Base-by-base conservation (phyloP, 2,797 vertebrate genomes). In the Acanthurus lineatus region DNA sequence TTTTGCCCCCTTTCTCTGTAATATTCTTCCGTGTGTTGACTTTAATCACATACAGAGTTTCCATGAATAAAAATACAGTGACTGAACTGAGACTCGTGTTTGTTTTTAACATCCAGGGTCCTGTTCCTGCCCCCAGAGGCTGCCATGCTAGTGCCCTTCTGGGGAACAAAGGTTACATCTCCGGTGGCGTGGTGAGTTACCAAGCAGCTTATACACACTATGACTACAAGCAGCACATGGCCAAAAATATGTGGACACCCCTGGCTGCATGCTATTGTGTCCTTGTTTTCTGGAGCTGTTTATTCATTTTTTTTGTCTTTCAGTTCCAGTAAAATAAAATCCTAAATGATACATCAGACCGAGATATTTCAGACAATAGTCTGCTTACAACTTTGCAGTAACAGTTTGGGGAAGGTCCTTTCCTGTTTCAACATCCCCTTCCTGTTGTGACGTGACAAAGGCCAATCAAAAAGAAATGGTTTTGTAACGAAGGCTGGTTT, bases 91-190 rank as follows among this genome's bases (percentile, higher is more conserved):
- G 10, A 22, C 10, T 17, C 47, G 5, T 76, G 61, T 20, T 44
- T 47, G 3, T 88, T 51, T 20, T 8, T 22, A 9, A 8, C 16
- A 52, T 76, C 2, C 92, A 99, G 97, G 96, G 95, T 84, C 81
- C 87, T 11, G 93, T 94, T 66, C 98, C 98, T 5, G 87, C 95
- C 49, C 96, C 97, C 58, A 96, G 97, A 91, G 96, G 96, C 22
- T 96, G 96, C 85, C 98, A 98, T 62, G 95, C 96, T 0, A 96
- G 96, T 71, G 96, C 97, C 75, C 87, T 96, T 56, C 87, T 97
- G 79, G 97, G 96, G 82, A 97, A 94, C 90, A 98, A 95, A 87
- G 98, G 97, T 61, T 99, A 97, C 89, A 75, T 99, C 84, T 97
- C 96, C 12, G 97, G 97, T 28, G 97, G 97, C 45, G 91, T 95